Evolutionary conservation across 2,888 invertebrate genomes (phyloP).

Genomic region (Gymnosoma rotundatum): DNA sequence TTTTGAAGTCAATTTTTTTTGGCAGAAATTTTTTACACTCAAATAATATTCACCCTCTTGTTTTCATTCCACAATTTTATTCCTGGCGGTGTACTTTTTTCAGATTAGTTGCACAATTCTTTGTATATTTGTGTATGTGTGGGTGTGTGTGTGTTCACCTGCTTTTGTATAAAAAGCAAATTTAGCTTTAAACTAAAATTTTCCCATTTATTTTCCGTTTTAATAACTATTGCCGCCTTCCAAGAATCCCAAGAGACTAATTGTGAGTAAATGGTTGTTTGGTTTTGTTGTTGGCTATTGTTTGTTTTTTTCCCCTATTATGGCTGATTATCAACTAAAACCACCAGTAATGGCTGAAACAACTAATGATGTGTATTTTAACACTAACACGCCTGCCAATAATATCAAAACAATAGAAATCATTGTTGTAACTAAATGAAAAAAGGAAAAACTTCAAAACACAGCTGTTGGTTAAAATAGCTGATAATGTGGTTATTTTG

Average conservation of each 20-base stretch:
- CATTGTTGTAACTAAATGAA: conserved; percentile 25
- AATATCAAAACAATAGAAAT: conserved; percentile 32
- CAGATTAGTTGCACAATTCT: background rate
- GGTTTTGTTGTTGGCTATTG: conserved; percentile 20
- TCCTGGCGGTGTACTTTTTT: background rate
- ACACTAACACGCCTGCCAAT: conserved; percentile 46
- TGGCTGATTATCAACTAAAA: conserved; percentile 60
- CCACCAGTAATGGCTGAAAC: conserved; percentile 46
- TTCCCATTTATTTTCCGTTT: background rate
- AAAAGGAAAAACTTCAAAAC: conserved; percentile 28
- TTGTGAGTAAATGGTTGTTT: conserved; percentile 64
- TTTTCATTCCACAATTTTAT: background rate
- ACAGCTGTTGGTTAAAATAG: conserved; percentile 56
- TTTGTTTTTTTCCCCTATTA: conserved; percentile 17
- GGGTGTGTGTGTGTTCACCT: background rate
- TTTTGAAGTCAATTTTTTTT: no score
- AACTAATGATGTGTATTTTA: conserved; percentile 45
- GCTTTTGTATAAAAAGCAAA: background rate
- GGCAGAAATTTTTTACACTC: background rate
- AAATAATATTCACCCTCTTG: background rate
- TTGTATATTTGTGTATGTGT: background rate
- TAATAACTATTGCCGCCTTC: conserved; percentile 16
- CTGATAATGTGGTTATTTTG: conserved; percentile 61
- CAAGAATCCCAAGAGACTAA: conserved; percentile 59
- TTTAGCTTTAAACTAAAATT: conserved; percentile 31